phyloP scores from a whole-genome alignment of 2,797 vertebrate species.

The Poecilia gillii region DNA sequence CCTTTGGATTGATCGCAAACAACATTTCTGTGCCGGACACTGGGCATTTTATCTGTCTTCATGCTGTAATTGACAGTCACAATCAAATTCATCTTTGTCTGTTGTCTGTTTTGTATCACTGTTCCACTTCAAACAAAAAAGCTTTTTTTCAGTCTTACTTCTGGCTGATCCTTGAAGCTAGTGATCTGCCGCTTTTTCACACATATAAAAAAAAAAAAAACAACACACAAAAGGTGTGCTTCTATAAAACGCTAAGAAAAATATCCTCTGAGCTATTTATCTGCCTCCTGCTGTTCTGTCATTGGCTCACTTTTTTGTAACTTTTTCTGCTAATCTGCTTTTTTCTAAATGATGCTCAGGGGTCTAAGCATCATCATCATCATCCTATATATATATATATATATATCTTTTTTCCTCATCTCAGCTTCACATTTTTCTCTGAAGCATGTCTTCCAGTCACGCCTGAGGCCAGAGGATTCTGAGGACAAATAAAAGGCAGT shows the following conservation, averaged over 20 bases:
- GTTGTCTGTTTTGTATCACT: neutral
- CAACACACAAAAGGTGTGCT: neutral
- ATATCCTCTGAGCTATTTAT: constrained; percentile 3
- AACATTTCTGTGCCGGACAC: constrained; percentile 33
- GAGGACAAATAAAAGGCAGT: constrained; percentile 23
- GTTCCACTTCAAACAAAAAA: neutral
- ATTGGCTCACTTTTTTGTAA: neutral
- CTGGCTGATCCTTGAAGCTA: constrained; percentile 6
- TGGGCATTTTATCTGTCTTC: constrained; percentile 22
- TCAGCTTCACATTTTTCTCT: constrained; percentile 5
- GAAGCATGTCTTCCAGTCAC: constrained; percentile 19
- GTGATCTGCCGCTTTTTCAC: neutral
- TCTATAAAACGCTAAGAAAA: neutral
- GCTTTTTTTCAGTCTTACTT: constrained; percentile 18
- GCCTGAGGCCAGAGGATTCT: constrained; percentile 13
- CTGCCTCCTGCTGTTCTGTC: neutral
- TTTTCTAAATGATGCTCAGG: neutral
- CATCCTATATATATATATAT: too few species aligned
- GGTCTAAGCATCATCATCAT: neutral
- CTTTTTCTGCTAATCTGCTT: neutral
- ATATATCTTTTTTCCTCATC: neutral
- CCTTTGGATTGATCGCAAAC: constrained; percentile 28
- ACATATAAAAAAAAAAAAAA: constrained; percentile 2
- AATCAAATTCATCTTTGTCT: neutral
- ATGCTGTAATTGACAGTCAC: neutral